phyloP scores from a whole-genome alignment of 2,888 invertebrate species.

The Stenurella melanura region DNA sequence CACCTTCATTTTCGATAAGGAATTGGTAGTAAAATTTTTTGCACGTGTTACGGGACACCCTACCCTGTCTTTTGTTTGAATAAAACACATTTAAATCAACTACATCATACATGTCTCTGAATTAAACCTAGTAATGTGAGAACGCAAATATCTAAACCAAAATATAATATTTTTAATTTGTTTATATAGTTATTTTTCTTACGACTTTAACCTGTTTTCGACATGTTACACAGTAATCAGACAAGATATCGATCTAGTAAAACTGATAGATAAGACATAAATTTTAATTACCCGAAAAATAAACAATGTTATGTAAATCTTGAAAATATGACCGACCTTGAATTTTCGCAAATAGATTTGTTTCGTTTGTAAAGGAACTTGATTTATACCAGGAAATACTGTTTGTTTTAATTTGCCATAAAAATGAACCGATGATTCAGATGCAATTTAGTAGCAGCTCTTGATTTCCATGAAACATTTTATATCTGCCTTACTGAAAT shows the following conservation, averaged over 20 bases:
- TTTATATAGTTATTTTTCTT: slow-evolving; percentile 9
- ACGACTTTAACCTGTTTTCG: slow-evolving; percentile 16
- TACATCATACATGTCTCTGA: neutral
- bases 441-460: neutral
- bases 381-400: slow-evolving; percentile 5
- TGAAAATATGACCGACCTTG: slow-evolving; percentile 31
- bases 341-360: slow-evolving; percentile 20
- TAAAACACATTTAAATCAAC: too few species aligned
- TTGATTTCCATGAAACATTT: neutral
- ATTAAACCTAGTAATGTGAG: neutral
- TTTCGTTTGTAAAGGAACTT: slow-evolving; percentile 4
- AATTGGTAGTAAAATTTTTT: too few species aligned
- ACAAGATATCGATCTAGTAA: neutral
- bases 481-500: too few species aligned
- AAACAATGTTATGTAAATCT: slow-evolving; percentile 17
- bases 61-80: too few species aligned
- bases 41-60: too few species aligned
- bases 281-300: slow-evolving; percentile 8
- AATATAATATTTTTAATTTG: slow-evolving; percentile 17
- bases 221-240: neutral
- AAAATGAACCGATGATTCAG: neutral
- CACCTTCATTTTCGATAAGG: too few species aligned
- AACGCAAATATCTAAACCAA: slow-evolving; percentile 2
- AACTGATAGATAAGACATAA: neutral
- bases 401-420: slow-evolving; percentile 9